Evolutionary conservation across 2,888 invertebrate species (phyloP).

Genomic region (Stenurella melanura): DNA sequence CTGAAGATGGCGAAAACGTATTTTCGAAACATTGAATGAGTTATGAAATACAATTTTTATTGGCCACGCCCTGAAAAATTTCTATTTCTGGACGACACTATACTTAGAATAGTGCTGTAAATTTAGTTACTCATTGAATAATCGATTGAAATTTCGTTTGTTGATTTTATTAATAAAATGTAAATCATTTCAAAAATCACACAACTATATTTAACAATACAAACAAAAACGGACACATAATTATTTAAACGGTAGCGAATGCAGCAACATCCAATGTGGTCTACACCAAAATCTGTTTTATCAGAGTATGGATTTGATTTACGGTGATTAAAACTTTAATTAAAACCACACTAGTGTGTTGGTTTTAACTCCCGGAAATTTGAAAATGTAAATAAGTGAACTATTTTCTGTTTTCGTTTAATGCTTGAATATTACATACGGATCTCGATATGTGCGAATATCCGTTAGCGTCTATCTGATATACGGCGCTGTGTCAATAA

Average conservation of each 20-base stretch:
- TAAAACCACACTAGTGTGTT: constrained; percentile 37
- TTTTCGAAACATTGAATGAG: no score
- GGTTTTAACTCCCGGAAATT: constrained; percentile 18
- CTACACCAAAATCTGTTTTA: constrained; percentile 12
- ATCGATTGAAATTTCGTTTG: no score
- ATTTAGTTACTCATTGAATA: no score
- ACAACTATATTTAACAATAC: constrained; percentile 9
- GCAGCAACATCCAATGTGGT: background rate
- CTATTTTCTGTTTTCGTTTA: constrained; percentile 10
- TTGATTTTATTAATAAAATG: background rate
- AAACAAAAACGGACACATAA: background rate
- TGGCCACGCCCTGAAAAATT: no score
- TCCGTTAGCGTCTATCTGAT: background rate
- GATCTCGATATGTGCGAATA: background rate
- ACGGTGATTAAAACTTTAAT: constrained; percentile 43
- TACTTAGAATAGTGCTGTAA: no score
- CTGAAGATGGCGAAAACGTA: no score
- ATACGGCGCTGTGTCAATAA: no score
- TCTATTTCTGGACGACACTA: no score
- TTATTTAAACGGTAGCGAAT: constrained; percentile 1
- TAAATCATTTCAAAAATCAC: background rate
- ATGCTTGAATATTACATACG: constrained; percentile 5
- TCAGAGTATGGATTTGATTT: constrained; percentile 32
- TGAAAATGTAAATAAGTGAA: constrained; percentile 1
- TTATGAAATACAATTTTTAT: no score